These are phyloP conservation scores for Odocoileus hemionus DNA, from an alignment of 2,113 vertebrate genomes.

Conservation along the genomic window DNA sequence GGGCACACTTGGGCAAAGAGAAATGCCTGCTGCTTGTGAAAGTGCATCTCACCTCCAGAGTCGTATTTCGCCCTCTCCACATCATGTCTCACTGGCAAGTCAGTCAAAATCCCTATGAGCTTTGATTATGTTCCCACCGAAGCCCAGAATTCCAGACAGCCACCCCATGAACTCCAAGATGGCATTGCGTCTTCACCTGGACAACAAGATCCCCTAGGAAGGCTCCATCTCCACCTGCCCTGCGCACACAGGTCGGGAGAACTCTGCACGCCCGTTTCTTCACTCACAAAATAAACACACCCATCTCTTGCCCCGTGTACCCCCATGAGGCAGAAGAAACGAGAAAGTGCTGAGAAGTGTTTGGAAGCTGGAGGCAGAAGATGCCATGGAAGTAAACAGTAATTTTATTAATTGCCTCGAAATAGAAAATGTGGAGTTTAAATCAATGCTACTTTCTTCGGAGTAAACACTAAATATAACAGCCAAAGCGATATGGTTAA, in stretches of 20 bases:
- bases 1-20: neutral
- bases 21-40: neutral
- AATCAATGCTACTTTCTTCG: conserved; percentile 67
- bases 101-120: neutral
- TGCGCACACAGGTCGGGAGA: neutral
- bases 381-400: conserved; percentile 62
- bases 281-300: neutral
- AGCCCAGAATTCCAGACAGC: neutral
- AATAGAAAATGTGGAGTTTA: conserved; percentile 73
- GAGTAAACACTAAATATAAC: conserved; percentile 67
- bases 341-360: neutral
- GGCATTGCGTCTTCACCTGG: rapidly evolving
- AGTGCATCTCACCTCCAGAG: neutral
- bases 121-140: neutral
- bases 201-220: neutral
- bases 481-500: conserved; percentile 67
- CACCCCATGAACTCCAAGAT: too few species aligned
- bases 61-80: neutral
- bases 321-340: neutral
- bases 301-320: neutral
- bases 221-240: rapidly evolving
- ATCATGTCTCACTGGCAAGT: neutral
- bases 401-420: conserved; percentile 78
- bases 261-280: neutral
- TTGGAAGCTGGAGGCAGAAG: conserved; percentile 53